A percentile compares a stretch with the other conserved stretches of the same genome.
Conservation (phyloP, 1,140 invertebrate species). For the Meloidogyne exigua region DNA sequence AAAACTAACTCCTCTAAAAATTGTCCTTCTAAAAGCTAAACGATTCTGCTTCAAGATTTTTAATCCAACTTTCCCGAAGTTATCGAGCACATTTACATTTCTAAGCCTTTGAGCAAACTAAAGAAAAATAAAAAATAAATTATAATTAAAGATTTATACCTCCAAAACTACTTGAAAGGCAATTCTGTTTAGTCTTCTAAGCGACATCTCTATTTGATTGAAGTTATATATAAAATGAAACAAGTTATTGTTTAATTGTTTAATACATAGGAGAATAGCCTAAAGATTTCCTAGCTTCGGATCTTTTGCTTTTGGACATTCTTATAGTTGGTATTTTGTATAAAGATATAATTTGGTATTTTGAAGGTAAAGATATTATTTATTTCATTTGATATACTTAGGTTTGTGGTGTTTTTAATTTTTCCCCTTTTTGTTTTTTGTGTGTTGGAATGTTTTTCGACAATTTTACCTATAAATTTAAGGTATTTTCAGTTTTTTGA, state of each 20-base stretch:
- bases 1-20: slow-evolving; percentile 1
- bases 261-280: no score
- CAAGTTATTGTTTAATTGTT: no score
- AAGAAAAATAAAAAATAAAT: slow-evolving; percentile 7
- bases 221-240: background rate
- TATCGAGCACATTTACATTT: background rate
- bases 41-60: background rate
- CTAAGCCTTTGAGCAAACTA: background rate
- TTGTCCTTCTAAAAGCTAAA: background rate
- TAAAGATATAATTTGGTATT: no score
- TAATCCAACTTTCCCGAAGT: slow-evolving; percentile 4
- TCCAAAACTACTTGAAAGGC: slow-evolving; percentile 13
- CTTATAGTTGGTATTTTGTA: no score
- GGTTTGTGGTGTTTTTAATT: no score
- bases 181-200: slow-evolving; percentile 25
- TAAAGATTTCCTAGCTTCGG: no score
- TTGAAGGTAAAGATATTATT: no score
- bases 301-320: no score
- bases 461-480: no score
- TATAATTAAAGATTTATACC: background rate
- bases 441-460: no score
- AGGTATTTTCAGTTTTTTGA: background rate
- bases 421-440: no score
- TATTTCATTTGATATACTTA: no score
- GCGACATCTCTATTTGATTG: slow-evolving; percentile 5